Evolutionary conservation across 2,888 invertebrate species (phyloP).

Genomic region (Blastobasis adustella): DNA sequence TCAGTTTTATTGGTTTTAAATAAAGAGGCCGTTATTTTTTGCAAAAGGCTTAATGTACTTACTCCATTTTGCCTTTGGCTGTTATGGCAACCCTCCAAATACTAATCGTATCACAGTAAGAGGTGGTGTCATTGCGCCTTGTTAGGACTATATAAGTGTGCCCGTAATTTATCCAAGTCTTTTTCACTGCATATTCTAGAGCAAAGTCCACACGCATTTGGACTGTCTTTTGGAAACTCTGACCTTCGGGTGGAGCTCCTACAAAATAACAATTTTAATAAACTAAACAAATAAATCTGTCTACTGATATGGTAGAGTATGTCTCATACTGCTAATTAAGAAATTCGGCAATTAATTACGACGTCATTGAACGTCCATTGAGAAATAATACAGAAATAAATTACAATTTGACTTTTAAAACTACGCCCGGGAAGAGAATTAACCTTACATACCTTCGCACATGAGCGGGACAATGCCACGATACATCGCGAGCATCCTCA

Average conservation of each 20-base stretch:
- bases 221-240: conserved; percentile 25
- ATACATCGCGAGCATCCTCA: conserved; percentile 76
- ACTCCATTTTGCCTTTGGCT: conserved; percentile 17
- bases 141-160: conserved; percentile 43
- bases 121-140: conserved; percentile 34
- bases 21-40: not conserved
- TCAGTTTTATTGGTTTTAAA: no score
- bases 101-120: conserved; percentile 41
- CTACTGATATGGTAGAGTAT: no score
- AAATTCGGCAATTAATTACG: no score
- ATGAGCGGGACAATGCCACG: conserved; percentile 77
- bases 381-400: no score
- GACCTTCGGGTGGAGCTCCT: conserved; percentile 1
- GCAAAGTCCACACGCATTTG: conserved; percentile 37
- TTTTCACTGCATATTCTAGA: conserved; percentile 35
- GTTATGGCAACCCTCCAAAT: conserved; percentile 29
- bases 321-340: no score
- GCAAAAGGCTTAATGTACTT: not conserved
- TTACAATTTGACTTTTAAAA: no score
- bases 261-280: not conserved
- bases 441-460: conserved; percentile 45
- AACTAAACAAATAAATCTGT: no score
- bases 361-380: no score
- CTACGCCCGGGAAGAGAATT: no score
- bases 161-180: conserved; percentile 33